Base-by-base conservation (phyloP, 2,113 vertebrate genomes). In the Trachemys scripta region DNA sequence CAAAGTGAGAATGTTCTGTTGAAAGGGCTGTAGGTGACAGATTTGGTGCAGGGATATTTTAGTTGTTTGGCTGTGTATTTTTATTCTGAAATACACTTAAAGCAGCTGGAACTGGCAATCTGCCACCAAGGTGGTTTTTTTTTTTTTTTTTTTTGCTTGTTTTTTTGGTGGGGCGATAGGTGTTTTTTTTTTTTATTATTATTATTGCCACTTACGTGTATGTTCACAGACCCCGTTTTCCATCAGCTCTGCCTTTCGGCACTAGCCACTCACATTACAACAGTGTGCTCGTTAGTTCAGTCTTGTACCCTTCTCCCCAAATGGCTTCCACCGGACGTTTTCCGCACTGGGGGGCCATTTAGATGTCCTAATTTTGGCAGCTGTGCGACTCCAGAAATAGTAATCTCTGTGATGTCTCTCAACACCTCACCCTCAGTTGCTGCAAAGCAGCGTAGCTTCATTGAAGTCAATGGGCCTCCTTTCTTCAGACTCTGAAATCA, bases 101-200 rank as follows among this genome's bases (percentile, higher is more conserved):
- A 93, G 90, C 94, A 97, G 91, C 91, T 94, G 94, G 96, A 95
- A 87, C 93, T 97, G 96, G 95, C 96, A 82, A 85, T 42, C 88
- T 96, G 93, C 96, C 96, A 89, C 80, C 69, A 17, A 84, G 95
- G 76, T 10, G 20, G n/a, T 65, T 50, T 65, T 38, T 53, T 6
- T 5, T 27, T 42, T 42, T 42, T 42, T 42, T 42, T 42, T 42
- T 4, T 19, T 57, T 3, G 8, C 4, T 54, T n/a, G 2, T 3
- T 3, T 51, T 51, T 62, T 49, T 89, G 75, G 14, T n/a, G 10
- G 82, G 86, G 57, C 0, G 0, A 80, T 90, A 25, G 5, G 13
- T 78, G 90, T 88, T 24, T 1, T 88, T 92, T 90, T 53, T 84
- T 45, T 45, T 42, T 42, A 42, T 42, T 42, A 45, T 45, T 69